Evolutionary conservation across 2,888 invertebrate species (phyloP), one percentile per base, ranked within the genome.

Genomic region (Orchesella flavescens): DNA sequence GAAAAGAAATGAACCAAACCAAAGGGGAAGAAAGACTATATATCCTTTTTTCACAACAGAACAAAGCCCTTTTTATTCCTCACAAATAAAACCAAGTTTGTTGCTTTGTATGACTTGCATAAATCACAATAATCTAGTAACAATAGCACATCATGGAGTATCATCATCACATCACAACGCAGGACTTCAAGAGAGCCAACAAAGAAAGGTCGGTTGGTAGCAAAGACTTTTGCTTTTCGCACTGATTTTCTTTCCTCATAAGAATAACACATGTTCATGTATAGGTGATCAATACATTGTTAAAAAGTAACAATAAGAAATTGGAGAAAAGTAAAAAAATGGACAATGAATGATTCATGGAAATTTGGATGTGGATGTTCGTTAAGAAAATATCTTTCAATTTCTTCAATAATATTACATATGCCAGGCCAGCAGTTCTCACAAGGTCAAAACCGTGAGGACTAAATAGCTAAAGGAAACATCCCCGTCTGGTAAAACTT

Each of bases 111-210:
- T 77, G 68, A 68, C 76, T 77, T 77, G 68, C 76, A 77, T 77
- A 77, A 77, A 77, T 77, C 76, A 77, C 68, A 77, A 75, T 75
- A 75, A 75, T 57, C 57, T 57, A 55, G 75, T 21, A 75, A 75
- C 75, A 75, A 75, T 75, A 55, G 66, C 46, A 49, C 75, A 75
- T 75, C 75, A 75, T 43, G 13, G 12, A 24, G 46, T 63, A 24
- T 49, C 49, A 49, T 49, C 49, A 49, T 49, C 46, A 57, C 34
- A 34, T 4, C 34, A 34, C 34, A 34, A 34, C 34, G 2, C 34
- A 34, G 34, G n/a, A n/a, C n/a, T n/a, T n/a, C n/a, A n/a, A n/a
- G 53, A 53, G 53, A 53, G 4, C 53, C 10, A 13, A 53, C 53
- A 53, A n/a, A 53, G 34, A 53, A 53, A 53, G 53, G 53, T 57